Conservation (phyloP, 2,113 vertebrate genomes). For the Verasper variegatus region DNA sequence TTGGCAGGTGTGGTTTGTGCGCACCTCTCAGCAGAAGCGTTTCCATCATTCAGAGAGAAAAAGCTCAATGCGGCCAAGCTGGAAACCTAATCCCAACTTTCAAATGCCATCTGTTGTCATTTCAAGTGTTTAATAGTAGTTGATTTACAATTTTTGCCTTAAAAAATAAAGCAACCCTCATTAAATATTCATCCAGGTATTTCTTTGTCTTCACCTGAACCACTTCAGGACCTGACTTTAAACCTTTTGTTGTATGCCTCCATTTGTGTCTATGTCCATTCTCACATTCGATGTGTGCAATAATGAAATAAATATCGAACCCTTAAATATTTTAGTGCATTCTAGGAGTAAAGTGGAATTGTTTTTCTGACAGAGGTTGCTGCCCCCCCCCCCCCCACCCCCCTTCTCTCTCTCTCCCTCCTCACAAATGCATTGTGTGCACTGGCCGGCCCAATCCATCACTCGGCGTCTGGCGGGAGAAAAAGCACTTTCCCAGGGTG, state of each 20-base stretch:
- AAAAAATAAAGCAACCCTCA: background rate
- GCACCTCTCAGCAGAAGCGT: conserved; percentile 51
- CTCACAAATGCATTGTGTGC: conserved; percentile 83
- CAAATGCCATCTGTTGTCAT: conserved; percentile 18
- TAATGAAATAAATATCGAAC: conserved; percentile 79
- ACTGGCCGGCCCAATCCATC: conserved; percentile 79
- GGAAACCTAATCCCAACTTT: conserved; percentile 49
- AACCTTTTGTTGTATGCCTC: conserved; percentile 66
- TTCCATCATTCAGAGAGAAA: conserved; percentile 61
- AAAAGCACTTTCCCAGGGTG: conserved; percentile 83
- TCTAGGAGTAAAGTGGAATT: conserved; percentile 82
- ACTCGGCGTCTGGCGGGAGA: conserved; percentile 76
- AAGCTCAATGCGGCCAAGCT: conserved; percentile 23
- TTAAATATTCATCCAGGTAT: background rate
- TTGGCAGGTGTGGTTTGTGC: conserved; percentile 69
- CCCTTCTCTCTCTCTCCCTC: conserved; percentile 7
- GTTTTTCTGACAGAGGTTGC: conserved; percentile 79
- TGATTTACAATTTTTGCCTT: conserved; percentile 30
- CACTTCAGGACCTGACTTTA: conserved; percentile 36
- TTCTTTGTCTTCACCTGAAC: conserved; percentile 31
- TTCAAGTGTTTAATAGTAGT: conserved; percentile 46
- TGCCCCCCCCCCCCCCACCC: background rate
- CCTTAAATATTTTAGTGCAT: conserved; percentile 81
- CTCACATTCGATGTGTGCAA: conserved; percentile 71
- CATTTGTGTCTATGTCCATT: conserved; percentile 65